Evolutionary conservation across 1,140 invertebrate genomes (phyloP).

Genomic region (Atta colombica): DNA sequence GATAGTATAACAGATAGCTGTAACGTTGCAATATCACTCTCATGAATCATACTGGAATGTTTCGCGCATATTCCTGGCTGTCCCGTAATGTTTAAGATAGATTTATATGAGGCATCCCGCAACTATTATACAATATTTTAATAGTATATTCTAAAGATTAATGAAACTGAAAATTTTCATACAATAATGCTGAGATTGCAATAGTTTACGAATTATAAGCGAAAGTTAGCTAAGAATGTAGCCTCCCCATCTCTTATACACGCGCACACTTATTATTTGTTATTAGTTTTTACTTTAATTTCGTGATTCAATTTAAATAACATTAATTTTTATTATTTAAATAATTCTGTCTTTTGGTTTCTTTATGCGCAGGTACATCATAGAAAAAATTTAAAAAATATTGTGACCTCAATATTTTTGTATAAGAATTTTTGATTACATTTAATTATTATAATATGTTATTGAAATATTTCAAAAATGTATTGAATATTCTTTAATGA

Average conservation of each 20-base stretch:
- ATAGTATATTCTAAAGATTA: conserved; percentile 25
- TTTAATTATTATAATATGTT: conserved; percentile 35
- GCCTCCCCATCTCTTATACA: background rate
- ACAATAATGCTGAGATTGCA: background rate
- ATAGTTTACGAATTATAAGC: background rate
- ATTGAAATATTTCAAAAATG: background rate
- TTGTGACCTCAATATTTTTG: background rate
- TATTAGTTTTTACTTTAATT: background rate
- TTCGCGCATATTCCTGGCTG: conserved; percentile 62
- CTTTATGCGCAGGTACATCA: background rate
- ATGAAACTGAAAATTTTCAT: conserved; percentile 8
- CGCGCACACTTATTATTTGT: background rate
- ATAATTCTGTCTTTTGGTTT: background rate
- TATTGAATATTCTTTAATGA: background rate
- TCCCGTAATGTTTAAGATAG: conserved; percentile 55
- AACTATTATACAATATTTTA: conserved; percentile 26
- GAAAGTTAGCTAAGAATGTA: background rate
- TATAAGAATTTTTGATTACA: background rate
- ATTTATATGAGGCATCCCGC: conserved; percentile 51
- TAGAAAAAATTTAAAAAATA: background rate
- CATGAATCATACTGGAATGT: conserved; percentile 66
- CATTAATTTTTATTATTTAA: background rate
- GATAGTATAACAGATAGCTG: conserved; percentile 52
- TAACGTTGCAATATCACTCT: conserved; percentile 59
- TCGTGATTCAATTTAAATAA: background rate